Base-by-base conservation (phyloP, 2,797 vertebrate genomes). In the Onychomys arenicola region DNA sequence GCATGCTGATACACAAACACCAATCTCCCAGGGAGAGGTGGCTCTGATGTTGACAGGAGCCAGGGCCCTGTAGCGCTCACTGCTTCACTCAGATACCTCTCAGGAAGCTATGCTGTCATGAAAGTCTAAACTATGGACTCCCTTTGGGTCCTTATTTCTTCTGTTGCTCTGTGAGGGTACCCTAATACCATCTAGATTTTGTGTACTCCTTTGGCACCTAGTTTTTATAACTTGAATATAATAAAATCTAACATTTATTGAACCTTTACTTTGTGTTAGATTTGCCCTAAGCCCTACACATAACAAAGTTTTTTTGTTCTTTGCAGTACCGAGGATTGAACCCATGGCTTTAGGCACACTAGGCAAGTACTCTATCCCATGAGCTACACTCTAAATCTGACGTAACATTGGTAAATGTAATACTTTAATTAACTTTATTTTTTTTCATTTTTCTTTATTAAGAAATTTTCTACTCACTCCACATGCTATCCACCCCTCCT, bases 101-200 rank as follows among this genome's bases (percentile, higher is more conserved):
- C n/a, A 12, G 5, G 19, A 5, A 6, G 8, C 82, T n/a, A 29
- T 8, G 27, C 23, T 49, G 19, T 32, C 37, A 1, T 0, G 55
- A 57, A 57, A 57, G 16, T 57, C 55, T 57, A 88, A 37, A 40
- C 9, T 6, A 29, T 7, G 12, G 52, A 37, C 43, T 27, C 40
- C 71, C 40, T 59, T 6, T 19, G 27, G 75, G 46, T 69, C 13
- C 32, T 40, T 63, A 80, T 17, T 76, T 71, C 55, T 82, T 61
- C 65, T 49, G 59, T 29, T 19, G 9, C 57, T 46, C 37, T 75
- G 29, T n/a, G 8, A 37, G 25, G 17, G 11, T 17, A 13, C 0
- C 65, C 67, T 85, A 95, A 83, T 34, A 34, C 32, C 32, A 76
- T 29, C 52, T 75, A 81, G 52, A 95, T 88, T 89, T 95, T 88